phyloP scores from a whole-genome alignment of 2,888 invertebrate species.

The Apoda limacodes region DNA sequence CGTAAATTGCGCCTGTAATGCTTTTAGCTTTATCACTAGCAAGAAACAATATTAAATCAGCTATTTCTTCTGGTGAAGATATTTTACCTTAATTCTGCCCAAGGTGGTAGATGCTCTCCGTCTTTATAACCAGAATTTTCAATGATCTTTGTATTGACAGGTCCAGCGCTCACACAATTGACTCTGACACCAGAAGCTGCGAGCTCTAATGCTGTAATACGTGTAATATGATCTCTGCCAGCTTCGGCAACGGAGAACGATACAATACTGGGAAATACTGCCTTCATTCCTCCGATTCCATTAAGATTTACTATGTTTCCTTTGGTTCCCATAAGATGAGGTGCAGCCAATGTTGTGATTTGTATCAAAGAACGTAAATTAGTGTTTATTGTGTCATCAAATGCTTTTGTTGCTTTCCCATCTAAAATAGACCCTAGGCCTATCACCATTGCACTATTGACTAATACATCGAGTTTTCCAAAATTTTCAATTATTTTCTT shows the following conservation, averaged over 20 bases:
- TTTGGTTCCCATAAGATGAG: constrained; percentile 24
- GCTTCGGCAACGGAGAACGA: constrained; percentile 9
- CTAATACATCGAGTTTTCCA: constrained; percentile 28
- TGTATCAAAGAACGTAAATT: constrained; percentile 24
- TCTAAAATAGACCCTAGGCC: constrained; percentile 13
- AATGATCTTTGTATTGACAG: too few relatives aligned
- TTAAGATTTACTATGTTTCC: constrained; percentile 30
- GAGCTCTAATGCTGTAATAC: too few relatives aligned
- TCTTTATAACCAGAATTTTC: too few relatives aligned
- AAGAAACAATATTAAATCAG: too few relatives aligned
- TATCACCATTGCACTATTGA: constrained; percentile 30
- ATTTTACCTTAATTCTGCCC: too few relatives aligned
- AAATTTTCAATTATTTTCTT: constrained; percentile 23
- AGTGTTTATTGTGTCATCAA: constrained; percentile 23
- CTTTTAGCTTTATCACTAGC: too few relatives aligned
- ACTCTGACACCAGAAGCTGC: too few relatives aligned
- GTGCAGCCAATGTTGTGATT: constrained; percentile 23
- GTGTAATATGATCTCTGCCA: constrained; percentile 89
- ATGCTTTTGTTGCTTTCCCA: constrained; percentile 18
- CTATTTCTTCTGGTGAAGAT: too few relatives aligned
- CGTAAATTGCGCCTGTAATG: too few relatives aligned
- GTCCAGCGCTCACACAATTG: too few relatives aligned
- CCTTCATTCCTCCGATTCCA: constrained; percentile 16
- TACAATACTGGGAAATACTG: background rate
- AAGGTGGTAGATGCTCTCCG: too few relatives aligned